phyloP scores from a whole-genome alignment of 2,888 invertebrate species.

The Erebia palarica region DNA sequence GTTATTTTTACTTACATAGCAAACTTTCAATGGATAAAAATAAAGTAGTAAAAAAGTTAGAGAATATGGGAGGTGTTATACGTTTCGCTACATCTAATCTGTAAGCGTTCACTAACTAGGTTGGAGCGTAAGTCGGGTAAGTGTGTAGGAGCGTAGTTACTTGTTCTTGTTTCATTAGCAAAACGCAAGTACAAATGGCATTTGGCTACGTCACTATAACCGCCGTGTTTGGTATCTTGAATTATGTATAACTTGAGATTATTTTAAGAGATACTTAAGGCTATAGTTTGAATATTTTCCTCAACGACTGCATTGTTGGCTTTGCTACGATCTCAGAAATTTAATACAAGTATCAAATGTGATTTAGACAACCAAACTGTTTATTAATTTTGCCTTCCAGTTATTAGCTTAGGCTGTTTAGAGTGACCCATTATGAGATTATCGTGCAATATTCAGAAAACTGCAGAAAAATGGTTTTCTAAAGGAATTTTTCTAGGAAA shows the following conservation, averaged over 20 bases:
- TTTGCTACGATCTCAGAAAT: neutral
- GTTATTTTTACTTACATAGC: no score
- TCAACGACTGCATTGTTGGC: constrained; percentile 15
- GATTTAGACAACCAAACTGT: neutral
- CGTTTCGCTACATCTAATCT: no score
- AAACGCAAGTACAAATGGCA: constrained; percentile 39
- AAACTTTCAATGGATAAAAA: no score
- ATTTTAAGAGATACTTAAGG: constrained; percentile 18
- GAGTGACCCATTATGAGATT: no score
- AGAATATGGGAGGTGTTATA: no score
- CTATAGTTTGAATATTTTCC: constrained; percentile 5
- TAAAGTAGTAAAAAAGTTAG: no score
- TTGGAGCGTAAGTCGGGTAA: neutral
- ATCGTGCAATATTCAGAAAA: no score
- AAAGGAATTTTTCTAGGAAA: no score
- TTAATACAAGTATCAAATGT: neutral
- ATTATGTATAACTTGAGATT: constrained; percentile 36
- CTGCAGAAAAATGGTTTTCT: no score
- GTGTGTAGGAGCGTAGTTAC: neutral
- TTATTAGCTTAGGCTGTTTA: no score
- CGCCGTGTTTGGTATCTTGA: constrained; percentile 38
- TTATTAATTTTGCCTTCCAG: neutral
- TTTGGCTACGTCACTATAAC: constrained; percentile 32
- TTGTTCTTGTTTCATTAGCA: constrained; percentile 43
- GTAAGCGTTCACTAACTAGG: no score